These are phyloP conservation scores for Diarsia brunnea DNA, from an alignment of 2,888 invertebrate species.

Conservation along the genomic window DNA sequence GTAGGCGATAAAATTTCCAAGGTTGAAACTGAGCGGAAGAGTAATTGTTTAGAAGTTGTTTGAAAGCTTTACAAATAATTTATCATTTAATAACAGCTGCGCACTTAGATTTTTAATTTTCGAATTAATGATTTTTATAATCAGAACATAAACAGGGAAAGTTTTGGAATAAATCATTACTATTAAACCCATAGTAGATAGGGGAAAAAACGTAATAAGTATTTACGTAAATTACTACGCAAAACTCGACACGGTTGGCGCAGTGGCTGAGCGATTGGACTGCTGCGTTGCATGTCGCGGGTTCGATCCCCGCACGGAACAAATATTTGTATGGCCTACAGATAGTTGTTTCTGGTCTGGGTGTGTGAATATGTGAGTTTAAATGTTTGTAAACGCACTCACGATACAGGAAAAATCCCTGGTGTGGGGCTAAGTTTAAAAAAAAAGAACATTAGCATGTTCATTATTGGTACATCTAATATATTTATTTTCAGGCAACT, in stretches of 20 bases:
- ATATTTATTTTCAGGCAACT: too few relatives aligned
- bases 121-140: background rate
- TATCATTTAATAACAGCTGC: constrained; percentile 8
- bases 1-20: constrained; percentile 20
- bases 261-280: too few relatives aligned
- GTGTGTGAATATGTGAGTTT: too few relatives aligned
- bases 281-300: too few relatives aligned
- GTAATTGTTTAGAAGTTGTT: background rate
- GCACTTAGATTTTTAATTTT: background rate
- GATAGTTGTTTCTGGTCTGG: too few relatives aligned
- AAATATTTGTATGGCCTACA: too few relatives aligned
- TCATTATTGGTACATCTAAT: too few relatives aligned
- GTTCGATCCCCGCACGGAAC: too few relatives aligned
- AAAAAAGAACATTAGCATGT: too few relatives aligned
- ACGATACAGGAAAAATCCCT: too few relatives aligned
- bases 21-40: background rate
- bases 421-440: too few relatives aligned
- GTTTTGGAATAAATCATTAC: background rate
- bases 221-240: background rate
- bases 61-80: constrained; percentile 6
- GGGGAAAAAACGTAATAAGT: background rate
- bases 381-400: too few relatives aligned
- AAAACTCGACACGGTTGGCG: background rate
- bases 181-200: background rate
- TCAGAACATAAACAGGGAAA: background rate